Evolutionary conservation across 2,888 invertebrate genomes (phyloP).

Genomic region (Tetheella fluctuosa): DNA sequence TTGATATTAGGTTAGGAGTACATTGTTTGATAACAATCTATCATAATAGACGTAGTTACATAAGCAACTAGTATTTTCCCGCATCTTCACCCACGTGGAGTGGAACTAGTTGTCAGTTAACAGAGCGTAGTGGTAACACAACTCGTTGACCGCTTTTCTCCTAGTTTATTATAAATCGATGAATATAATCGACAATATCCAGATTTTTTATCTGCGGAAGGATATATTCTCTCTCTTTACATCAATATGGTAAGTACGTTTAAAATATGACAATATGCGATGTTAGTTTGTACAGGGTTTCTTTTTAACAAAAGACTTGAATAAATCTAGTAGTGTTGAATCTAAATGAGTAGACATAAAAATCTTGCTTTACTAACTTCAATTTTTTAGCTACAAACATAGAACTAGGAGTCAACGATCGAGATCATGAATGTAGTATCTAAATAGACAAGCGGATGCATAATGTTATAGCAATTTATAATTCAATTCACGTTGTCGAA

Average conservation of each 20-base stretch:
- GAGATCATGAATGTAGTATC: neutral
- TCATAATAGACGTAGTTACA: slow-evolving; percentile 1
- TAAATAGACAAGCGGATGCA: neutral
- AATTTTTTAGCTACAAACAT: neutral
- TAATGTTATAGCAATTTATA: neutral
- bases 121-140: neutral
- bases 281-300: no score
- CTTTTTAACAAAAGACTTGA: no score
- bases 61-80: neutral
- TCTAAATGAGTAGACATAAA: no score
- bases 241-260: no score
- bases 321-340: no score
- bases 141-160: slow-evolving; percentile 3
- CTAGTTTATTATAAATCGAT: slow-evolving; percentile 1
- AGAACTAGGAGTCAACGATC: neutral
- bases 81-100: neutral
- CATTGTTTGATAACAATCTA: neutral
- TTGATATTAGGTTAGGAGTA: neutral
- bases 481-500: neutral
- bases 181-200: neutral
- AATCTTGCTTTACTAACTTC: no score
- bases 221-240: neutral
- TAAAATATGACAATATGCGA: no score
- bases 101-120: neutral
- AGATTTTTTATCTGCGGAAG: neutral